Base-by-base conservation (phyloP, 2,797 vertebrate species). In the Acridotheres tristis region DNA sequence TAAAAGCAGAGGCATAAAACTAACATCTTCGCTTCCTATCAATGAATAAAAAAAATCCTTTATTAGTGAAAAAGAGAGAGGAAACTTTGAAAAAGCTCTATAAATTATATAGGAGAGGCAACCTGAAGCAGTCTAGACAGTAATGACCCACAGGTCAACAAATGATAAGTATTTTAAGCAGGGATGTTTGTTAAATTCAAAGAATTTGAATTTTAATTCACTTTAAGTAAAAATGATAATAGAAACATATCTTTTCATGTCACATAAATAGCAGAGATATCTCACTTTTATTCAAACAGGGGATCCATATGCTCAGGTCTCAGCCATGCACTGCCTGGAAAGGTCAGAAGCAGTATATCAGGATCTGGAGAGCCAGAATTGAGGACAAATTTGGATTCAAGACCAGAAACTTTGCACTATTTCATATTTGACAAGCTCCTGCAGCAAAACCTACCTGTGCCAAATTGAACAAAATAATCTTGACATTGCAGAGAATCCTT, bases 131-230 rank as follows among this genome's bases (percentile, higher is more conserved):
- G 68, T 65, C 53, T 48, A 88, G 92, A 67, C 18, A 55, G 11
- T 8, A 80, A 20, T 36, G 80, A 92, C 62, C 66, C n/a, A 19
- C 3, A 15, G 77, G 82, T 85, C 75, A 94, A 76, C 8, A 90
- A 81, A 43, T 29, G 7, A 7, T 47, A 74, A 58, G 30, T 77
- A 75, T 90, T 91, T 92, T 81, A 91, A 94, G 54, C 13, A 83
- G 30, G 21, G 17, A 34, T 89, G 50, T 93, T 95, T 90, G 20
- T 81, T 86, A 76, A 81, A 87, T 81, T 93, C 63, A 91, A 92
- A 93, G 32, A 8, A 62, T 85, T 93, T 77, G 30, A 89, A 85
- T 77, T 90, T 93, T 63, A 61, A 26, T 87, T 91, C 25, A 63
- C 42, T 89, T 94, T 57, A 80, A 76, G 53, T 59, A 38, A 77